Evolutionary conservation across 2,888 invertebrate genomes (phyloP), one percentile per base, ranked within the genome.

Genomic region (Rhopalosiphum nymphaeae): DNA sequence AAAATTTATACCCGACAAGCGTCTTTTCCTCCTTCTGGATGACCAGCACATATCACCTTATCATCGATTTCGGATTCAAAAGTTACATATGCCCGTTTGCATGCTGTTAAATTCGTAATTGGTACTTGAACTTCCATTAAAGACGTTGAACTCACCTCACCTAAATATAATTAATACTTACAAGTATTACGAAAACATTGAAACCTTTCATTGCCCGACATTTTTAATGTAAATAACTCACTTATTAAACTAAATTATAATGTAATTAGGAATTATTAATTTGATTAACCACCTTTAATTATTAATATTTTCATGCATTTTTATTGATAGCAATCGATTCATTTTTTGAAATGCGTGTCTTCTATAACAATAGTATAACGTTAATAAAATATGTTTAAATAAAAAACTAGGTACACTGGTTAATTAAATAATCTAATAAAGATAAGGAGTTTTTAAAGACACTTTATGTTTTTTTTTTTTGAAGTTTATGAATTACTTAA

Each of bases 41-140:
- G 84, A 42, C 94, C 94, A 36, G 94, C 94, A 29, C 94, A 94
- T n/a, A 94, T 42, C 44, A 94, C 91, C 10, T 53, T 56, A 36
- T 92, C 42, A 87, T 94, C 94, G 7, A 94, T 94, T 3, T 44
- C 86, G n/a, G 49, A 57, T 16, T 56, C 53, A 46, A 25, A 26
- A 56, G n/a, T 29, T 21, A 84, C 25, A 88, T 88, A 36, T 88
- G 46, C 25, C 53, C 25, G 36, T 21, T 87, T 56, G 84, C 94
- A 94, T 44, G 61, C 78, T 88, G 87, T 88, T 46, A n/a, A n/a
- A 29, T 86, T 49, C 87, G 87, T 36, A 21, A 78, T 78, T 21
- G 78, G 78, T 36, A 78, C 21, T 78, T 78, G 78, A 78, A 78
- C 78, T 78, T 78, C 78, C 78, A 78, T 78, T 21, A 78, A 78